Percentiles rank a stretch among this genome's conserved stretches.
phyloP scores from a whole-genome alignment of 2,888 invertebrate genomes.

The Papilio demoleus region DNA sequence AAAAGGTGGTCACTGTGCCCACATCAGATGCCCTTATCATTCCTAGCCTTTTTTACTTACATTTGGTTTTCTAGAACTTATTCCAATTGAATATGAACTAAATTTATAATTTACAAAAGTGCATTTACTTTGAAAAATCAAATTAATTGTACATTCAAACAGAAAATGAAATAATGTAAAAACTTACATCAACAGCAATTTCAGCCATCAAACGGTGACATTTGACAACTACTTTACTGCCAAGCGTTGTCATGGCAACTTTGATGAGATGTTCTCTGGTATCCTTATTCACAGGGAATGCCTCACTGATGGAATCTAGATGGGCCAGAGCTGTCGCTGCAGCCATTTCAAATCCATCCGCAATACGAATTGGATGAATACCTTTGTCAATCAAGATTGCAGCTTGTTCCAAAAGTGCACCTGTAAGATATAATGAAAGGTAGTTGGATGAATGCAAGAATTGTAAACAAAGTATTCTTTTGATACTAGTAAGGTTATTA shows the following conservation, averaged over 20 bases:
- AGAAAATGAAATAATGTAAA: neutral
- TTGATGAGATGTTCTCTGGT: slow-evolving; percentile 95
- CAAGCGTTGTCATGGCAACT: slow-evolving; percentile 98
- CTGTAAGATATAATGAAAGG: slow-evolving; percentile 62
- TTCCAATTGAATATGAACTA: no score
- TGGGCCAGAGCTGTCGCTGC: slow-evolving; percentile 94
- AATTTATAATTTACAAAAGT: no score
- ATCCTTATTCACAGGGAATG: slow-evolving; percentile 92
- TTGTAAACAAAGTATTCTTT: no score
- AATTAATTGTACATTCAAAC: neutral
- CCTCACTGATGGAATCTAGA: slow-evolving; percentile 94
- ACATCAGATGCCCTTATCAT: no score
- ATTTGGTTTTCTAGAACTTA: no score
- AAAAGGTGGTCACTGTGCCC: no score
- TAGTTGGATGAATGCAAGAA: no score
- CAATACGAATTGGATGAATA: slow-evolving; percentile 99
- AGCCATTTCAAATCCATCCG: slow-evolving; percentile 99
- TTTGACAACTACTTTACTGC: slow-evolving; percentile 99
- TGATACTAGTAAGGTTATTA: no score
- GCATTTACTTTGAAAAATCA: no score
- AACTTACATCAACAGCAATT: slow-evolving; percentile 92
- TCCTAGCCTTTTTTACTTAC: no score
- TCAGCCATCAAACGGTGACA: slow-evolving; percentile 99
- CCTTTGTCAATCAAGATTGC: slow-evolving; percentile 96
- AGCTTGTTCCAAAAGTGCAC: slow-evolving; percentile 97